Conservation (phyloP, 2,888 invertebrate genomes). For the Chaetogeoica ovagalla region DNA sequence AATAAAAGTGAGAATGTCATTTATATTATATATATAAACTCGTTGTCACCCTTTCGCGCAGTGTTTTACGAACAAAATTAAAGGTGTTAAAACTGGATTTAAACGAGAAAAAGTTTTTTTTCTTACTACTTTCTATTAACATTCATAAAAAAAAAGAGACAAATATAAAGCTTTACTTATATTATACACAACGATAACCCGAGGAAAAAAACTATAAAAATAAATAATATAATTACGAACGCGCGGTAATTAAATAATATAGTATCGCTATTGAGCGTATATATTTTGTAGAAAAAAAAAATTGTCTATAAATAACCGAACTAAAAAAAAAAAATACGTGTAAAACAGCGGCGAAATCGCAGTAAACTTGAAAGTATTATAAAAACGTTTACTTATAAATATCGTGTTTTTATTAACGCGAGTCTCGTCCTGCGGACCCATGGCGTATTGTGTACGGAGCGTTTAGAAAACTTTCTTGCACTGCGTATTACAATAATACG, state of each 20-base stretch:
- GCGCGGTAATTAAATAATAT: constrained; percentile 24
- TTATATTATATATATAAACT: constrained; percentile 16
- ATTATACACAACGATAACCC: not conserved
- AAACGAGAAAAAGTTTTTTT: constrained; percentile 30
- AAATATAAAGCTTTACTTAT: constrained; percentile 38
- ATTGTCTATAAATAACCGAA: constrained; percentile 27
- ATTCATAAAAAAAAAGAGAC: constrained; percentile 22
- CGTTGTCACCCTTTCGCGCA: constrained; percentile 6
- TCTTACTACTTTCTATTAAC: constrained; percentile 11
- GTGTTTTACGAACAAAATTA: constrained; percentile 28
- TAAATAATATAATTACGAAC: constrained; percentile 10
- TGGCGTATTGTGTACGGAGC: no score
- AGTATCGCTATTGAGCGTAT: constrained; percentile 11
- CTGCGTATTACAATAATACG: no score
- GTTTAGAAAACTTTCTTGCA: no score
- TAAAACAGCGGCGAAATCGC: no score
- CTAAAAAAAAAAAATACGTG: no score
- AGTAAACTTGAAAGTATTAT: no score
- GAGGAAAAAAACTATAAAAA: constrained; percentile 1
- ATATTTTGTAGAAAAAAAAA: constrained; percentile 9
- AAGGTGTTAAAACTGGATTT: constrained; percentile 39
- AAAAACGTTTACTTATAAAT: no score
- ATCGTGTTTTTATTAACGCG: no score
- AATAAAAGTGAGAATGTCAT: constrained; percentile 22
- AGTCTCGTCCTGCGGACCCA: no score